Evolutionary conservation across 2,888 invertebrate genomes (phyloP).

Genomic region (Phanerotoma sp.): DNA sequence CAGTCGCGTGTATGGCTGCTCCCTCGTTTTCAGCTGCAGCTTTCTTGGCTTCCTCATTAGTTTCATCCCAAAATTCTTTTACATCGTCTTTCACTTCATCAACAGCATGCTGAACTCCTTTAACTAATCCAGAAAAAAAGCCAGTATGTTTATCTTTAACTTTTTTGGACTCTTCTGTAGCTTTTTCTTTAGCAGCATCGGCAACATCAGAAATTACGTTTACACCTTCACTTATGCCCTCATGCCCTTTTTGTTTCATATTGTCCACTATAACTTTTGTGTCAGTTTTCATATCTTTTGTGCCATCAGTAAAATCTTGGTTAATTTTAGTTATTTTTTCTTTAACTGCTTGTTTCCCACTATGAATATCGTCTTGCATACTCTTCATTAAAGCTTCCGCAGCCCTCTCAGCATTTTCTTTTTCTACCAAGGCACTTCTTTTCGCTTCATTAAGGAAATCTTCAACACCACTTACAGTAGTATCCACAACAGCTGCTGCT

Average conservation of each 20-base stretch:
- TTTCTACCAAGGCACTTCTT: slow-evolving; percentile 42
- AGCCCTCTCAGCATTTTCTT: slow-evolving; percentile 33
- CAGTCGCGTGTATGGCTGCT: slow-evolving; percentile 31
- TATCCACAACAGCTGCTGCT: too few species aligned
- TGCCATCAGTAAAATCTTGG: slow-evolving; percentile 13
- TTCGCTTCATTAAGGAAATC: slow-evolving; percentile 51
- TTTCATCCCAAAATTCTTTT: slow-evolving; percentile 37
- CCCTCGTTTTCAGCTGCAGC: slow-evolving; percentile 44
- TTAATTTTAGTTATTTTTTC: slow-evolving; percentile 19
- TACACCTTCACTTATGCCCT: too few species aligned
- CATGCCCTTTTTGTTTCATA: slow-evolving; percentile 17
- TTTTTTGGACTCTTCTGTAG: slow-evolving; percentile 29
- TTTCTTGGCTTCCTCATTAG: slow-evolving; percentile 49
- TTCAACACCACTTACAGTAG: slow-evolving; percentile 17
- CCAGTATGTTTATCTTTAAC: slow-evolving; percentile 31
- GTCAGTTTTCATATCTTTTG: slow-evolving; percentile 6
- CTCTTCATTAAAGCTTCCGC: slow-evolving; percentile 31
- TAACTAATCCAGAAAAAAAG: slow-evolving; percentile 40
- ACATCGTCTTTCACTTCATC: slow-evolving; percentile 37
- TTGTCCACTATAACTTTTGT: slow-evolving; percentile 23
- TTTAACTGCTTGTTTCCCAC: slow-evolving; percentile 20
- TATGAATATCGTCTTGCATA: slow-evolving; percentile 23
- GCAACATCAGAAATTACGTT: too few species aligned
- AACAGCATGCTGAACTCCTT: slow-evolving; percentile 42
- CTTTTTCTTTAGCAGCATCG: too few species aligned